Conservation (phyloP, 2,113 vertebrate species). For the Petrocephalus zakoni region DNA sequence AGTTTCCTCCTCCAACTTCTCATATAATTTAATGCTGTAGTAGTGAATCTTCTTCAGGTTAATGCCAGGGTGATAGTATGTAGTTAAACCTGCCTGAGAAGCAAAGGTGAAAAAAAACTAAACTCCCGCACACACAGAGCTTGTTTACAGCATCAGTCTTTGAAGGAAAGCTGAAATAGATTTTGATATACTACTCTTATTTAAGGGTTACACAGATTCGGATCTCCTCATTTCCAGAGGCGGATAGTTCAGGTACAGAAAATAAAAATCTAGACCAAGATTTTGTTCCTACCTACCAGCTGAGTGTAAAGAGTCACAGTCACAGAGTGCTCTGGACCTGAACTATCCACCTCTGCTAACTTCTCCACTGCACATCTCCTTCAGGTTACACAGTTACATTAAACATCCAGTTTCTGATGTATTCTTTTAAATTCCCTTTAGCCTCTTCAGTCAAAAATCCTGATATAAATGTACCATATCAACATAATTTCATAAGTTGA, state of each 20-base stretch:
- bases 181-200: neutral
- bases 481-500: too few species aligned
- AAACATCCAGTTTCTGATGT: too few species aligned
- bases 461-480: too few species aligned
- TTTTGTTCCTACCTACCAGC: neutral
- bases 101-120: constrained; percentile 28
- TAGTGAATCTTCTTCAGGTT: constrained; percentile 95
- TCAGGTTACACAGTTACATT: too few species aligned
- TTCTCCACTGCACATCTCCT: too few species aligned
- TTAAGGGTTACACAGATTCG: neutral
- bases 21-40: constrained; percentile 90
- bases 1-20: constrained; percentile 85
- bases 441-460: too few species aligned
- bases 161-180: neutral
- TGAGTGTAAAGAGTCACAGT: neutral
- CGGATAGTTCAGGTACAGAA: neutral
- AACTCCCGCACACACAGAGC: neutral
- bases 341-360: too few species aligned
- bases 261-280: neutral
- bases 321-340: neutral
- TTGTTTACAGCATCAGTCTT: neutral
- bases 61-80: constrained; percentile 96
- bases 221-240: neutral
- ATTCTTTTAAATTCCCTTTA: too few species aligned
- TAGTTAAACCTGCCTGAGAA: constrained; percentile 85